phyloP scores from a whole-genome alignment of 64 coral and sea anemone genomes.

The Anthopleura sola region DNA sequence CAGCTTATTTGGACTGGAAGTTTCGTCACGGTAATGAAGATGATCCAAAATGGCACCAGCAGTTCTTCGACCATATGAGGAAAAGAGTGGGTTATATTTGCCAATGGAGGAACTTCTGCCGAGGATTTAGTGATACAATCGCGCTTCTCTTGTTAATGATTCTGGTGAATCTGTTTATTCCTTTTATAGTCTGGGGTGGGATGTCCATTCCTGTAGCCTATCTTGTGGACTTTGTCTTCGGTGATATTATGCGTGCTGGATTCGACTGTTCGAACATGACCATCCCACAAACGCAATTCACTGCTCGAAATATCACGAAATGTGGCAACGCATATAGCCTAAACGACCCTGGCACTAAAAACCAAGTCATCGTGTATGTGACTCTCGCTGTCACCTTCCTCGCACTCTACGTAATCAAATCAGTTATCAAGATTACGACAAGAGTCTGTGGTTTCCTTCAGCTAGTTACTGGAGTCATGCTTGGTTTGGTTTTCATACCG shows the following conservation, averaged over 20 bases:
- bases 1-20: constrained; percentile 80
- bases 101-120: constrained; percentile 42
- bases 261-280: constrained; percentile 41
- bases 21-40: constrained; percentile 44
- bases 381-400: constrained; percentile 30
- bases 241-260: constrained; percentile 47
- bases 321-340: constrained; percentile 17
- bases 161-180: constrained; percentile 64
- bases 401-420: constrained; percentile 18
- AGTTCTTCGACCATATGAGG: constrained; percentile 79
- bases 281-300: not conserved
- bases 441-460: constrained; percentile 15
- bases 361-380: constrained; percentile 31
- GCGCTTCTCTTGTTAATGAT: constrained; percentile 31
- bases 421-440: not conserved
- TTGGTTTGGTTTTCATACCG: constrained; percentile 30
- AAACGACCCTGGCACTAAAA: constrained; percentile 12
- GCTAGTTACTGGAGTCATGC: constrained; percentile 3
- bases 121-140: constrained; percentile 56
- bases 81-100: constrained; percentile 63
- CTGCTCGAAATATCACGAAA: not conserved
- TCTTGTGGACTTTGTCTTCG: constrained; percentile 73
- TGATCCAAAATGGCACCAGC: constrained; percentile 59
- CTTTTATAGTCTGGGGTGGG: constrained; percentile 51
- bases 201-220: constrained; percentile 56